Percentiles rank a stretch among this genome's conserved stretches.
Conservation (phyloP, 2,797 vertebrate species). For the Coluber constrictor region DNA sequence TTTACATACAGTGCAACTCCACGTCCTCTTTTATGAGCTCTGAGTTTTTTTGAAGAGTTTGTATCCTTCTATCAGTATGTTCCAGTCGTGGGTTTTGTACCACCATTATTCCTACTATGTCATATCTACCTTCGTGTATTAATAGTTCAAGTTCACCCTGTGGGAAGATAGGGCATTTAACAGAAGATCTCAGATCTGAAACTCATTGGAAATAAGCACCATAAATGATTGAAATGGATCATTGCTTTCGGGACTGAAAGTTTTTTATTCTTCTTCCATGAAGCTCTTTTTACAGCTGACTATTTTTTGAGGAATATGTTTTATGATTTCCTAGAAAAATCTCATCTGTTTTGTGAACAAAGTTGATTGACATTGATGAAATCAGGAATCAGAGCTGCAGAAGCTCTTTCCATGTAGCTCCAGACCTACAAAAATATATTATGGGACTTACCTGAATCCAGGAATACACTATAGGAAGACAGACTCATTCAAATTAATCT, state of each 20-base stretch:
- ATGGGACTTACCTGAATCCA: neutral
- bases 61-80: too few relatives aligned
- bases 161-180: neutral
- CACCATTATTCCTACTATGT: too few relatives aligned
- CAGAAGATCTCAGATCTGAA: neutral
- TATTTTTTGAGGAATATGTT: neutral
- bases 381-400: neutral
- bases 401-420: neutral
- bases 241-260: conserved; percentile 34
- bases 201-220: neutral
- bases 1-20: too few relatives aligned
- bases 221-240: conserved; percentile 25
- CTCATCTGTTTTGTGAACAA: neutral
- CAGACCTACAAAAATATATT: neutral
- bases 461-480: neutral
- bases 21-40: too few relatives aligned
- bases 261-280: conserved; percentile 31
- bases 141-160: too few relatives aligned
- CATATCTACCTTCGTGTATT: too few relatives aligned
- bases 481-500: neutral
- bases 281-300: conserved; percentile 6
- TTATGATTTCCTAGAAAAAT: conserved; percentile 16
- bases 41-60: too few relatives aligned
- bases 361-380: neutral
- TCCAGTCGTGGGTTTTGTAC: too few relatives aligned